Evolutionary conservation across 2,888 invertebrate genomes (phyloP), one percentile per base, ranked within the genome.

Genomic region (Cephus rjabovi): DNA sequence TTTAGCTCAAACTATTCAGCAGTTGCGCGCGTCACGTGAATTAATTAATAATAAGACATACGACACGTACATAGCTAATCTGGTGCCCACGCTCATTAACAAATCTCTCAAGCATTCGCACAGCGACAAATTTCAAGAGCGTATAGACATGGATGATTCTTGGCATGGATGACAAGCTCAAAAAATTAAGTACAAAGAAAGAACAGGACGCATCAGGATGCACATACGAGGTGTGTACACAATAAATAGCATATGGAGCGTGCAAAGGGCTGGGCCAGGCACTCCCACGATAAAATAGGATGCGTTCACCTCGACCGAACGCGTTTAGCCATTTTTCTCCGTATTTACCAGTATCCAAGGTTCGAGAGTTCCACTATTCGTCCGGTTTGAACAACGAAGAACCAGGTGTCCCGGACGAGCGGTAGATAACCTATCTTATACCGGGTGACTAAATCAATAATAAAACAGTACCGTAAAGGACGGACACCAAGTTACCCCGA

Each of bases 231-330:
- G 83, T 83, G 83, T 82, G 83, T 75, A 80, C 23, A 79, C 80
- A 83, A 86, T 86, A 82, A 83, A 87, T 85, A 82, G 81, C 79
- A 87, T 83, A 56, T 86, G 84, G 83, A 88, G 88, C 88, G 86
- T 88, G 83, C 77, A 81, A 84, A 83, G 56, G 82, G 84, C 82
- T 87, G 79, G 86, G 71, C 71, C 31, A 71, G 71, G 83, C 85
- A 83, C 78, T 74, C 73, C 80, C 71, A 33, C 83, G 75, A 71
- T 71, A 71, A 71, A 71, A 71, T 71, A 34, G 31, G 33, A 71
- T 71, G 15, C 9, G 71, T 71, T 71, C 34, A 69, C 33, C 35
- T 76, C 56, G 76, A 73, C 37, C 76, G 74, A 74, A 56, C 31
- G 37, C 69, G 73, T 56, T 71, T 34, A 77, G 34, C 77, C 12